phyloP scores from a whole-genome alignment of 2,797 vertebrate genomes.

The Tachyglossus aculeatus region DNA sequence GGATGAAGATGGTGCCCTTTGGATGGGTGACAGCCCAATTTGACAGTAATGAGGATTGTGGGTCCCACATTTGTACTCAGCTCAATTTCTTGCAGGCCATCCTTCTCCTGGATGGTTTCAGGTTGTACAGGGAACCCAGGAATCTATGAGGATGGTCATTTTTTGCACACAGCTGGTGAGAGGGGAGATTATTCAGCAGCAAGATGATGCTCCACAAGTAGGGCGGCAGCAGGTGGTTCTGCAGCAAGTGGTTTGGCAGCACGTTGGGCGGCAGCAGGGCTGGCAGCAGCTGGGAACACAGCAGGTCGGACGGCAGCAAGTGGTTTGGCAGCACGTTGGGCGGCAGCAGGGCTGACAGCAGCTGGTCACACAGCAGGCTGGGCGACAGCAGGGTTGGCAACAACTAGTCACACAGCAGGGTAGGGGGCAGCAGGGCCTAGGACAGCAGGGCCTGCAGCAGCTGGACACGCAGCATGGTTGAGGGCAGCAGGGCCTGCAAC shows the following conservation, averaged over 20 bases:
- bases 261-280: not conserved
- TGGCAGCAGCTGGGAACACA: not conserved
- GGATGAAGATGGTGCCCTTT: too few relatives aligned
- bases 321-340: not conserved
- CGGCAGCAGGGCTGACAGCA: not conserved
- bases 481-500: not conserved
- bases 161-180: too few relatives aligned
- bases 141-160: too few relatives aligned
- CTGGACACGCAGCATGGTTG: not conserved
- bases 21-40: too few relatives aligned
- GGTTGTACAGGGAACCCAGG: too few relatives aligned
- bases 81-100: too few relatives aligned
- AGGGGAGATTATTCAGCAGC: too few relatives aligned
- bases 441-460: not conserved
- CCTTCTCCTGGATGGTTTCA: too few relatives aligned
- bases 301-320: not conserved
- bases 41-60: too few relatives aligned
- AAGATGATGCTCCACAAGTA: too few relatives aligned
- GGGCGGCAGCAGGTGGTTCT: not conserved
- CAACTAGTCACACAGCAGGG: not conserved
- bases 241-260: not conserved
- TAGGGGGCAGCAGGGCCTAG: not conserved
- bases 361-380: not conserved
- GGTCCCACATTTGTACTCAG: too few relatives aligned
- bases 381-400: not conserved